A percentile compares a stretch with the other conserved stretches of the same genome.
phyloP scores from a whole-genome alignment of 2,888 invertebrate genomes.

The Ormyrus nitidulus region DNA sequence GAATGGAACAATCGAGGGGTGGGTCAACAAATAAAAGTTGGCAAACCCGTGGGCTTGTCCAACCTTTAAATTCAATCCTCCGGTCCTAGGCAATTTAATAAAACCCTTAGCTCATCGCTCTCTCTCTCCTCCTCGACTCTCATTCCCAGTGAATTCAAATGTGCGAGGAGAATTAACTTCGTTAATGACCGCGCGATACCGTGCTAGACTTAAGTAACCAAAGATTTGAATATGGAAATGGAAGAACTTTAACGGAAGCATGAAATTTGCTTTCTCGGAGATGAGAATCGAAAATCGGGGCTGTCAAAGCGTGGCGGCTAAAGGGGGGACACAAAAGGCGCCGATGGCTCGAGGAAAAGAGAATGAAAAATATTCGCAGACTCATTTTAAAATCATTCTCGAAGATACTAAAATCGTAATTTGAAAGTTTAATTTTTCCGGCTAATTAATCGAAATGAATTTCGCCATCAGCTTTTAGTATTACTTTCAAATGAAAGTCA shows the following conservation, averaged over 20 bases:
- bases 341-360: constrained; percentile 9
- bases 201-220: constrained; percentile 58
- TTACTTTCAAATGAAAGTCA: too few relatives aligned
- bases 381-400: constrained; percentile 42
- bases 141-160: constrained; percentile 55
- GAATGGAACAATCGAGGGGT: too few relatives aligned
- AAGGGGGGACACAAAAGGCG: neutral
- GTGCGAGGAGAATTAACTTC: constrained; percentile 57
- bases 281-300: constrained; percentile 51
- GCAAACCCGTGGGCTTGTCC: neutral
- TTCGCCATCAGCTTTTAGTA: too few relatives aligned
- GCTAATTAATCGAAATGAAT: too few relatives aligned
- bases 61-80: constrained; percentile 51
- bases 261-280: constrained; percentile 50
- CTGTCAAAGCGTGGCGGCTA: constrained; percentile 43
- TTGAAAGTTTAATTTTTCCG: neutral
- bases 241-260: constrained; percentile 50
- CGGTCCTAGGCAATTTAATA: constrained; percentile 45
- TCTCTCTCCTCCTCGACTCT: constrained; percentile 20
- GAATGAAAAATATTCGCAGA: constrained; percentile 45
- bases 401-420: constrained; percentile 48
- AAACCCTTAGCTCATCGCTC: constrained; percentile 47
- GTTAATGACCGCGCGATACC: constrained; percentile 59
- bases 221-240: constrained; percentile 62
- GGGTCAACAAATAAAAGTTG: constrained; percentile 33